Evolutionary conservation across 2,888 invertebrate species (phyloP).

Genomic region (Calliphora vomitoria): DNA sequence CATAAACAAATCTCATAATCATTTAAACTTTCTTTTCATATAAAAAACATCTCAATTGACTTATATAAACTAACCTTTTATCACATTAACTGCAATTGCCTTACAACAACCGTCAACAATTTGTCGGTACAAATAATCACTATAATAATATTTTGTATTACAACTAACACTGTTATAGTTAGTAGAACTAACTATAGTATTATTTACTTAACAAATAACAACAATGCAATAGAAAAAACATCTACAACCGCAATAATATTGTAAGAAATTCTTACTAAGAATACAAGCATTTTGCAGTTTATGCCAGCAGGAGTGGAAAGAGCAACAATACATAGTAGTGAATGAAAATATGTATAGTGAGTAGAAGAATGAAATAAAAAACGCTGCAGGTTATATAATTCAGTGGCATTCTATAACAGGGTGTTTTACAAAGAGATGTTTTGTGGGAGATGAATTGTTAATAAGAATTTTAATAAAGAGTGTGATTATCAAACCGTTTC

Average conservation of each 20-base stretch:
- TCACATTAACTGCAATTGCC: not conserved
- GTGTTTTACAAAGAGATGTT: not conserved
- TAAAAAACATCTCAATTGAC: not conserved
- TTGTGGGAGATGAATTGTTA: too few species aligned
- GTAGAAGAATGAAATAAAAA: not conserved
- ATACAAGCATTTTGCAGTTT: not conserved
- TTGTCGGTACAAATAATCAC: not conserved
- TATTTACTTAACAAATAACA: not conserved
- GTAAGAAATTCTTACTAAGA: not conserved
- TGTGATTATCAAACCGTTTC: too few species aligned
- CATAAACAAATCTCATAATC: not conserved
- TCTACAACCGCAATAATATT: not conserved
- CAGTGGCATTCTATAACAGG: not conserved
- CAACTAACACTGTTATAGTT: not conserved
- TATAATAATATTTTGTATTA: not conserved
- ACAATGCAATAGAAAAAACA: not conserved
- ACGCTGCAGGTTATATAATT: not conserved
- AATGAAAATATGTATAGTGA: not conserved
- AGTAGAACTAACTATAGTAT: not conserved
- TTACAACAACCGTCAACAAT: not conserved
- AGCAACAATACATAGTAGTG: not conserved
- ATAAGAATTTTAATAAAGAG: too few species aligned
- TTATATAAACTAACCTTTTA: not conserved
- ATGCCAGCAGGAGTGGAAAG: not conserved
- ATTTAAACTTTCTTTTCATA: not conserved